A percentile compares a stretch with the other conserved stretches of the same genome.
Evolutionary conservation across 1,140 invertebrate genomes (phyloP).

Genomic region (Dreissena polymorpha): DNA sequence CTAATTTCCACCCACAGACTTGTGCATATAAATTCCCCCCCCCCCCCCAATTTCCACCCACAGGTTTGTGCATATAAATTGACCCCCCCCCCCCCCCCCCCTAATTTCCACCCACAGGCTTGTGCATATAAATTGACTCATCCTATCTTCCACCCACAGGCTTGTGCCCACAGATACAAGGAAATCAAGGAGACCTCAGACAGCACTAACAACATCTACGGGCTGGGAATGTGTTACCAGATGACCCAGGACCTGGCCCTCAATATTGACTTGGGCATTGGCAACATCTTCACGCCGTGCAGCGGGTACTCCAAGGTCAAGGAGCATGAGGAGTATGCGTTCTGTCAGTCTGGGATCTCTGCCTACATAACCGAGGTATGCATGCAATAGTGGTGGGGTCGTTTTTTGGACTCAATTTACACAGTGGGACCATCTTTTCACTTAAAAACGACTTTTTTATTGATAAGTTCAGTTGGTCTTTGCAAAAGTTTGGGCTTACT

Average conservation of each 20-base stretch:
- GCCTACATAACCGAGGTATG: slow-evolving; percentile 47
- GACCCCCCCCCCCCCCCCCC: no score
- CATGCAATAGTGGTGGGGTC: not conserved
- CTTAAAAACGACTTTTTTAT: no score
- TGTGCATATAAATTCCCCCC: no score
- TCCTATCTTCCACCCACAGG: slow-evolving; percentile 2
- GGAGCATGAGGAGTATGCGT: slow-evolving; percentile 52
- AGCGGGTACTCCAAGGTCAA: slow-evolving; percentile 18
- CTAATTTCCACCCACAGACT: no score
- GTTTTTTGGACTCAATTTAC: no score
- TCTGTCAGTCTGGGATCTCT: slow-evolving; percentile 48
- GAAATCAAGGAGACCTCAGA: slow-evolving; percentile 7
- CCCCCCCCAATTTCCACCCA: no score
- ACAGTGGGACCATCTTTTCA: no score
- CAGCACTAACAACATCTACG: slow-evolving; percentile 42
- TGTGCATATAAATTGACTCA: no score
- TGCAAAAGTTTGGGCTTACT: no score
- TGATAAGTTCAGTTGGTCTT: no score
- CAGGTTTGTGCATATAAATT: no score
- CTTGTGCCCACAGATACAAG: slow-evolving; percentile 52
- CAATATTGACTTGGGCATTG: not conserved
- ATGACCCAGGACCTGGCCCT: slow-evolving; percentile 36
- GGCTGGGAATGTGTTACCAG: slow-evolving; percentile 45
- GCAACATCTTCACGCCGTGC: slow-evolving; percentile 24
- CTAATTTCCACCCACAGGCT: no score